A percentile compares a stretch with the other conserved stretches of the same genome.
phyloP scores from a whole-genome alignment of 2,888 invertebrate genomes.

The Caenorhabditis angaria region DNA sequence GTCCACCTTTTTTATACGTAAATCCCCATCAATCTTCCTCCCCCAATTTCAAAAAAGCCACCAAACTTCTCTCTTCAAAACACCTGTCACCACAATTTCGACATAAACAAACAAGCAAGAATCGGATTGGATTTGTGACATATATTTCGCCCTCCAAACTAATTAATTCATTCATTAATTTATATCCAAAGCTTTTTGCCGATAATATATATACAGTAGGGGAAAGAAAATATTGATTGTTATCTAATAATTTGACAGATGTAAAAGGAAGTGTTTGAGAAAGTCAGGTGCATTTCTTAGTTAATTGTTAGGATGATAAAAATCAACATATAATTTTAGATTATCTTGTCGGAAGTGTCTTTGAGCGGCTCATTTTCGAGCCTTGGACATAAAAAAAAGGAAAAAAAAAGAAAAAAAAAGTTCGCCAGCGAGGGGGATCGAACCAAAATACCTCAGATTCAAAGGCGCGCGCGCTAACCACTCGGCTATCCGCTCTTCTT shows the following conservation, averaged over 20 bases:
- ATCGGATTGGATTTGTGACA: neutral
- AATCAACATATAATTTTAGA: too few relatives aligned
- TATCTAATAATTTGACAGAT: conserved; percentile 2
- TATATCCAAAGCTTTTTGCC: neutral
- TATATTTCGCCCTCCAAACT: neutral
- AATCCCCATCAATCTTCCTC: neutral
- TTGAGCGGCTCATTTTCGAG: too few relatives aligned
- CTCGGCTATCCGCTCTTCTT: too few relatives aligned
- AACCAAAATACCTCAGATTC: too few relatives aligned
- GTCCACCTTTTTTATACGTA: too few relatives aligned
- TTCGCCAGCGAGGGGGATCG: too few relatives aligned
- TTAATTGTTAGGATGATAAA: too few relatives aligned
- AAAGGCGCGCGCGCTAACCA: too few relatives aligned
- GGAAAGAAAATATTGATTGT: too few relatives aligned
- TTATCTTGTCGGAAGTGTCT: neutral
- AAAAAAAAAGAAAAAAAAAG: too few relatives aligned
- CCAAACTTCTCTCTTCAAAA: neutral
- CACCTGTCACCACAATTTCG: conserved; percentile 1
- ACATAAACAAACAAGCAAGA: neutral
- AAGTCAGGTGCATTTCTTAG: neutral
- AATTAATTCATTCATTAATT: neutral
- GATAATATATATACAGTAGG: neutral
- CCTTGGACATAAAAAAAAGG: too few relatives aligned
- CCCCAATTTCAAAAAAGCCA: neutral
- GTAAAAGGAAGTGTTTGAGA: neutral